Base-by-base conservation (phyloP, 1,140 invertebrate species). In the Globodera rostochiensis region DNA sequence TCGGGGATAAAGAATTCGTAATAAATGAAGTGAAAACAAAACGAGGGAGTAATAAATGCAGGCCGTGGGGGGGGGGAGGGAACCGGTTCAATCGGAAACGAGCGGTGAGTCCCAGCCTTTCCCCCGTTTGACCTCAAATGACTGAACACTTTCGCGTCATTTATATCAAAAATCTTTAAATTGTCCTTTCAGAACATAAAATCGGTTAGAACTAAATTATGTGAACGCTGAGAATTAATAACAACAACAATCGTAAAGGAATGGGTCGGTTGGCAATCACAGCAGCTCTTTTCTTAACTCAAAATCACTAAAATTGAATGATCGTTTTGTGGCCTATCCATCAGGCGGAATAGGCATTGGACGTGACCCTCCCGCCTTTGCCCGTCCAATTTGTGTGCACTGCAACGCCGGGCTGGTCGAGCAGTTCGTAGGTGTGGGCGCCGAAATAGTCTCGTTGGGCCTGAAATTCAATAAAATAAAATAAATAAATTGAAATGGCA, bases 381-480 rank as follows among this genome's bases (percentile, higher is more conserved):
- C 97, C 97, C 11, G 97, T 99, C 97, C 97, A 99, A 90, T 99
- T 98, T 69, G 97, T 98, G 89, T 99, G 97, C 21, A 87, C 49
- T 45, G 85, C 86, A 83, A 93, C 93, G 45, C 96, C 96, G 71
- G 97, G 96, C 79, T 94, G 91, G 9, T 91, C 92, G 4, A 96
- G 89, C 69, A 98, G 90, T 90, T 99, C 97, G 87, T 99, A 99
- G 0, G 97, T 99, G 90, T 99, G 98, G 0, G 98, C 97, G 0
- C 98, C 98, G 90, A 99, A 99, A 89, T 97, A 99, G 91, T 99
- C 97, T 67, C 98, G 91, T 91, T 98, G 97, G 0, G 97, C 98
- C 93, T 83, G 15, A 85, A 75, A 74, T 15, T 46, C 25, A 96
- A 92, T 88, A 85, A 86, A 45, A 50, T 90, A 9, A 21, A 60